These are phyloP conservation scores for Dinocampus coccinellae DNA, from an alignment of 2,888 invertebrate genomes.

Conservation along the genomic window DNA sequence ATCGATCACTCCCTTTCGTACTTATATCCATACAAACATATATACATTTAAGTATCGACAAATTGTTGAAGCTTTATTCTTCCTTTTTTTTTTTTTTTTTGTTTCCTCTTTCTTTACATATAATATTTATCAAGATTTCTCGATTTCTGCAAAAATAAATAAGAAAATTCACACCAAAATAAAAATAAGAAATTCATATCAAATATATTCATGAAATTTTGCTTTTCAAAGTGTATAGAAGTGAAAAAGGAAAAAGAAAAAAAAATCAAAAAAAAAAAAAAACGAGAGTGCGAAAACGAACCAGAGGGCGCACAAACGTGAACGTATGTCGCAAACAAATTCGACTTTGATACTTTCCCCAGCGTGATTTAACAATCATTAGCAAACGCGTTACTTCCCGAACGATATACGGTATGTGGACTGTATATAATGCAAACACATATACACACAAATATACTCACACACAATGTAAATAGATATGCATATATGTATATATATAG, in stretches of 20 bases:
- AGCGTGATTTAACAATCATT: constrained; percentile 49
- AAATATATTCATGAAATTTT: neutral
- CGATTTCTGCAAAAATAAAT: neutral
- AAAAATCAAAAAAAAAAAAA: neutral
- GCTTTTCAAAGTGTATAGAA: neutral
- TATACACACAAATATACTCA: too few relatives aligned
- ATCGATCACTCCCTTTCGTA: constrained; percentile 29
- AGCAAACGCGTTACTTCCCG: constrained; percentile 31
- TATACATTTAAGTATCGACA: constrained; percentile 6
- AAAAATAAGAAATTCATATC: neutral
- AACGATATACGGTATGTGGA: neutral
- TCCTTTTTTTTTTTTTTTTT: too few relatives aligned
- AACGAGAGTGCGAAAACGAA: neutral
- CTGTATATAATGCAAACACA: neutral
- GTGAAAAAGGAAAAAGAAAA: neutral
- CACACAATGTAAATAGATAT: constrained; percentile 14
- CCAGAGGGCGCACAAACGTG: neutral
- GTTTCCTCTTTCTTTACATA: neutral
- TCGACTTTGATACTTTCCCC: constrained; percentile 57
- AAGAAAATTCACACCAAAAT: neutral
- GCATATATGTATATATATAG: neutral
- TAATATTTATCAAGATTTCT: neutral
- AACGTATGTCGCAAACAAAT: constrained; percentile 49
- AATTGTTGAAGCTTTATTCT: constrained; percentile 25
- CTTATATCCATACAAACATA: neutral